These are phyloP conservation scores for Helicoverpa zea DNA, from an alignment of 1,140 invertebrate genomes.

Conservation along the genomic window DNA sequence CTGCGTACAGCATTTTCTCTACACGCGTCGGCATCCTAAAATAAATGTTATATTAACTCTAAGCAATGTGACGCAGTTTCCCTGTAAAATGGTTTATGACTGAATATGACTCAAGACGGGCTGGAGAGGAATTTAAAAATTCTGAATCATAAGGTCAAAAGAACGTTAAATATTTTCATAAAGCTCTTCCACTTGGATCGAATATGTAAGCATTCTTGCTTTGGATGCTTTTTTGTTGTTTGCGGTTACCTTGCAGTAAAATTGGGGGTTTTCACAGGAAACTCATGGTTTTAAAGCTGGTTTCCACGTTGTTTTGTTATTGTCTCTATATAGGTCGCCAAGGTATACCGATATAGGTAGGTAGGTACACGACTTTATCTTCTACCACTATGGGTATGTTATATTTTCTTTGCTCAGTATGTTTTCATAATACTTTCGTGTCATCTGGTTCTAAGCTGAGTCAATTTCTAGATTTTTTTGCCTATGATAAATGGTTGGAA, in stretches of 20 bases:
- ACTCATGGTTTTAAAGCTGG: background rate
- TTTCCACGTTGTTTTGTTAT: constrained; percentile 12
- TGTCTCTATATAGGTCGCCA: too few relatives aligned
- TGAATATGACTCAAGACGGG: constrained; percentile 5
- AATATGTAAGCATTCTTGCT: background rate
- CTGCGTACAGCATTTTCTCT: constrained; percentile 13
- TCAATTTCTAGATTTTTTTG: background rate
- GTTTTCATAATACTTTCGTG: background rate
- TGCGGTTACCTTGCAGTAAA: background rate
- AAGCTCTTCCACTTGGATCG: background rate
- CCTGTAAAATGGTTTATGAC: constrained; percentile 18
- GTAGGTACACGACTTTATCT: too few relatives aligned
- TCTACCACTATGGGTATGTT: background rate
- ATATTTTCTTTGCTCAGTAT: background rate
- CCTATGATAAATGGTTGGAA: background rate
- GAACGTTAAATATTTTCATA: background rate
- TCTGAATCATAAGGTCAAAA: background rate
- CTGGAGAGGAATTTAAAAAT: background rate
- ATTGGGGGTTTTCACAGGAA: background rate
- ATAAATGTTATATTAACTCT: constrained; percentile 28
- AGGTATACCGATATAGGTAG: too few relatives aligned
- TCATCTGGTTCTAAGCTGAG: background rate
- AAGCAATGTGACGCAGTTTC: constrained; percentile 22
- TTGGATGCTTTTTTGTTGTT: too few relatives aligned
- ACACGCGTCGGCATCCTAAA: constrained; percentile 19